These are phyloP conservation scores for Notamacropus eugenii DNA, from an alignment of 2,797 vertebrate genomes.

Conservation along the genomic window DNA sequence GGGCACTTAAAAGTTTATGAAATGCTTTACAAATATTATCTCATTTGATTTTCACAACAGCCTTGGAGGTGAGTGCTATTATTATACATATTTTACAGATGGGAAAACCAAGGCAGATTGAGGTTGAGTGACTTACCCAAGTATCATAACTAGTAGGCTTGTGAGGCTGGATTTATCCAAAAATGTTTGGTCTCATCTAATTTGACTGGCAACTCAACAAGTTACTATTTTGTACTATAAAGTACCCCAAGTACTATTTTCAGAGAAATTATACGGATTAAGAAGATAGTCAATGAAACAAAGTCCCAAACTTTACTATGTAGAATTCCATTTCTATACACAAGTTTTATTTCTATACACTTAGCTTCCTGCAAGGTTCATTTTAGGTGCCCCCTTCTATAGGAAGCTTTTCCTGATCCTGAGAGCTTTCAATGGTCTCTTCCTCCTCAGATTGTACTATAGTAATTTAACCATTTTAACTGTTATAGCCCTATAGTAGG, in stretches of 20 bases:
- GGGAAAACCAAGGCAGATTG: neutral
- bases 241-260: neutral
- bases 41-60: neutral
- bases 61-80: neutral
- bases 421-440: neutral
- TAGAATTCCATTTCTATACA: neutral
- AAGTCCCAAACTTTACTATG: neutral
- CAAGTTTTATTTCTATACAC: neutral
- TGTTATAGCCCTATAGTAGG: neutral
- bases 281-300: neutral
- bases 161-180: neutral
- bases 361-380: neutral
- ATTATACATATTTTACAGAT: neutral
- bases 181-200: neutral
- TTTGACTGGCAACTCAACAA: neutral
- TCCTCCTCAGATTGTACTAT: neutral
- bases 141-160: neutral
- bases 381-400: neutral
- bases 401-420: neutral
- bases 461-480: neutral
- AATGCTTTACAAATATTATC: neutral
- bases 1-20: neutral
- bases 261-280: neutral
- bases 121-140: neutral
- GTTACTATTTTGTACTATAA: too few species aligned